phyloP scores from a whole-genome alignment of 1,140 invertebrate genomes.

The Coptotermes formosanus region DNA sequence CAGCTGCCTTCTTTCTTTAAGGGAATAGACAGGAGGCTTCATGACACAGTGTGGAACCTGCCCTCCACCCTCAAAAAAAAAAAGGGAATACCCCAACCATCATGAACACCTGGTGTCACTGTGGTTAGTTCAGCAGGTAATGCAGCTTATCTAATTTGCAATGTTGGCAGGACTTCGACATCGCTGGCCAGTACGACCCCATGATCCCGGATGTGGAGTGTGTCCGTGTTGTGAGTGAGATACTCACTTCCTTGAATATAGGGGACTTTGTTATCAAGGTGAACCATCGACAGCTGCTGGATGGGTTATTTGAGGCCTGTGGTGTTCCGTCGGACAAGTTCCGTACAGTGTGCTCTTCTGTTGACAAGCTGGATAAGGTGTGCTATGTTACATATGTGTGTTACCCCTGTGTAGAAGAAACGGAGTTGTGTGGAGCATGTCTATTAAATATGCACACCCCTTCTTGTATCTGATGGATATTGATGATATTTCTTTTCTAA shows the following conservation, averaged over 20 bases:
- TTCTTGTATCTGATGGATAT: too few species aligned
- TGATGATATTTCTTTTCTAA: too few species aligned
- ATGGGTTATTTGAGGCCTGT: slow-evolving; percentile 96
- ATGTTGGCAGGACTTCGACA: slow-evolving; percentile 90
- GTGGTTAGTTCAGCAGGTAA: too few species aligned
- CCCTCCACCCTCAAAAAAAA: too few species aligned
- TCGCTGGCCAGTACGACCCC: slow-evolving; percentile 92
- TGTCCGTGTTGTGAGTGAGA: slow-evolving; percentile 87
- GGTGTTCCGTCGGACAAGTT: slow-evolving; percentile 90
- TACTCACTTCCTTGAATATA: slow-evolving; percentile 77
- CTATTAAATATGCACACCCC: too few species aligned
- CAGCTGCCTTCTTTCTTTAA: too few species aligned
- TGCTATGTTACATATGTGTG: slow-evolving; percentile 32
- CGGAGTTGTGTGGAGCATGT: too few species aligned
- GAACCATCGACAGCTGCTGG: slow-evolving; percentile 91
- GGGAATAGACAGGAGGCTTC: too few species aligned
- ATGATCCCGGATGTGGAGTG: slow-evolving; percentile 99
- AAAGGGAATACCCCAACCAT: too few species aligned
- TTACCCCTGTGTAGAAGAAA: neutral
- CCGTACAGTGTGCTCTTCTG: slow-evolving; percentile 92
- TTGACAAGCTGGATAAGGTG: slow-evolving; percentile 98
- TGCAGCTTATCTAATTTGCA: too few species aligned
- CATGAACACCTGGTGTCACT: too few species aligned
- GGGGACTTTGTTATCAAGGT: slow-evolving; percentile 91
- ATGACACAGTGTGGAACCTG: too few species aligned